Evolutionary conservation across 2,113 vertebrate species (phyloP).

Genomic region (Melanotaenia duboulayi): DNA sequence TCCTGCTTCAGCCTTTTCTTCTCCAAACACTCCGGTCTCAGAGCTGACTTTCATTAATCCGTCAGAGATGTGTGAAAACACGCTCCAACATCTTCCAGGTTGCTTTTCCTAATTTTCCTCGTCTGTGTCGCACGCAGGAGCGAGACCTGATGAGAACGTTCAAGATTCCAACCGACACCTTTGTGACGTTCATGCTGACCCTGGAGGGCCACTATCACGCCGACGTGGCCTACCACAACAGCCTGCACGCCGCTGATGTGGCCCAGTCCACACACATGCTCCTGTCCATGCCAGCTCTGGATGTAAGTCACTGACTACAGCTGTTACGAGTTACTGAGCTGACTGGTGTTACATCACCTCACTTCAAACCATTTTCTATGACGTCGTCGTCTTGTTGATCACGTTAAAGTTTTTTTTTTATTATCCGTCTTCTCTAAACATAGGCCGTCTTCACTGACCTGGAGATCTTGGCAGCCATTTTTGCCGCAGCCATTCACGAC

Average conservation of each 20-base stretch:
- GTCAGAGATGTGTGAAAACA: too few relatives aligned
- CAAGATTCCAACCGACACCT: slow-evolving; percentile 95
- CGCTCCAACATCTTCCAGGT: too few relatives aligned
- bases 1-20: neutral
- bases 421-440: slow-evolving; percentile 5
- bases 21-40: too few relatives aligned
- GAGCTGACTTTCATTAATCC: too few relatives aligned
- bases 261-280: slow-evolving; percentile 97
- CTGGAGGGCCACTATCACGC: slow-evolving; percentile 97
- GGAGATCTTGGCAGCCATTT: slow-evolving; percentile 97
- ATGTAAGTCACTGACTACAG: slow-evolving; percentile 83
- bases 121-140: slow-evolving; percentile 82
- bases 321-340: slow-evolving; percentile 16
- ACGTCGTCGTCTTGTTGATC: too few relatives aligned
- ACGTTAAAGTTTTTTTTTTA: too few relatives aligned
- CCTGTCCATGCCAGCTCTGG: slow-evolving; percentile 93
- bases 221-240: slow-evolving; percentile 97
- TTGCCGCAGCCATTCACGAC: slow-evolving; percentile 97
- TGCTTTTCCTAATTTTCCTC: slow-evolving; percentile 2
- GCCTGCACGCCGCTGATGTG: slow-evolving; percentile 96
- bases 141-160: slow-evolving; percentile 96
- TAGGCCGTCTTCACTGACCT: slow-evolving; percentile 98
- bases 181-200: slow-evolving; percentile 98
- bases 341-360: slow-evolving; percentile 4
- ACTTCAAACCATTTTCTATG: slow-evolving; percentile 2